Conservation (phyloP, 1,140 invertebrate species). For the Ptiloglossa arizonensis region DNA sequence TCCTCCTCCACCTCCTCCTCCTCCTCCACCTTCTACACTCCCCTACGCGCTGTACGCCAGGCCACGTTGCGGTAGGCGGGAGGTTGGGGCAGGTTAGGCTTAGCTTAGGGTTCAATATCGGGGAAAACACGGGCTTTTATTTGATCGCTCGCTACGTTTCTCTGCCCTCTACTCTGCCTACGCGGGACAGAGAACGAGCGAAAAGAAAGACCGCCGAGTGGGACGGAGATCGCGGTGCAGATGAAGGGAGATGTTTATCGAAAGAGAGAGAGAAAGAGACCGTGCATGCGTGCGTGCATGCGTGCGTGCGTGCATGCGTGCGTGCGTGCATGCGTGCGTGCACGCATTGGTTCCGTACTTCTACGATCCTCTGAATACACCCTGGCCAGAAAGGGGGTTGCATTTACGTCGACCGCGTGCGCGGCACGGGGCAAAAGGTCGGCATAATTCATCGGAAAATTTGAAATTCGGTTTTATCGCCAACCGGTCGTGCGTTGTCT, state of each 20-base stretch:
- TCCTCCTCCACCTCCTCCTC: constrained; percentile 50
- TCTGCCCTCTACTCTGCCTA: constrained; percentile 56
- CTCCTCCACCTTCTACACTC: constrained; percentile 49
- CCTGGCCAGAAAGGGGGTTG: constrained; percentile 28
- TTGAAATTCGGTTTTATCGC: constrained; percentile 58
- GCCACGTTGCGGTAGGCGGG: constrained; percentile 70
- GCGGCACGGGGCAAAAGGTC: constrained; percentile 31
- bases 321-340: constrained; percentile 43
- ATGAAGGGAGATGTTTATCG: constrained; percentile 29
- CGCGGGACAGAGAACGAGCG: constrained; percentile 25
- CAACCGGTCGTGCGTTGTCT: background rate
- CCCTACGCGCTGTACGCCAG: constrained; percentile 65
- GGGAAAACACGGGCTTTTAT: constrained; percentile 77
- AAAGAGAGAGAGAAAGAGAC: constrained; percentile 25
- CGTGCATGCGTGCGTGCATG: constrained; percentile 17
- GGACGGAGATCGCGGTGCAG: background rate
- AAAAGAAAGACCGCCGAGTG: background rate
- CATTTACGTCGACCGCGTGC: constrained; percentile 48
- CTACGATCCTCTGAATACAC: constrained; percentile 66
- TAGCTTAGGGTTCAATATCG: constrained; percentile 80
- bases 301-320: constrained; percentile 5
- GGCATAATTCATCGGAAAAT: constrained; percentile 62
- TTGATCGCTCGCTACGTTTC: constrained; percentile 74
- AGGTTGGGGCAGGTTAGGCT: constrained; percentile 78
- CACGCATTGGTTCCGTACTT: constrained; percentile 57